Evolutionary conservation across 2,797 vertebrate species (phyloP).

Genomic region (Acomys russatus): DNA sequence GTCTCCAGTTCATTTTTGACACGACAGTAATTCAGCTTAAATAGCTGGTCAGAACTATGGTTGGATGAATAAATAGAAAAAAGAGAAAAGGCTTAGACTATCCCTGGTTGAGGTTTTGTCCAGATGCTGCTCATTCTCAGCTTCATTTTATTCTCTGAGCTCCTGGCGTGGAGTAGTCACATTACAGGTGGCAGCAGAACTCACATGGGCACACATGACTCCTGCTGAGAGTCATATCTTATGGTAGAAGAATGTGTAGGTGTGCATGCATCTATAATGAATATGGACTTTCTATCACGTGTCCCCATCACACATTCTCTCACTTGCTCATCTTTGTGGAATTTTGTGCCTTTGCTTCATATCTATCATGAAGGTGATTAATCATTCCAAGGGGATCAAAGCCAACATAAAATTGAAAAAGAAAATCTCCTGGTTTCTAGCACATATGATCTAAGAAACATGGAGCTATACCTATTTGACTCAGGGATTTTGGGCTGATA

Average conservation of each 20-base stretch:
- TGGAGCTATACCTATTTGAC: background rate
- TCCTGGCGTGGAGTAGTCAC: background rate
- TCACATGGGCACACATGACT: background rate
- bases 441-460: background rate
- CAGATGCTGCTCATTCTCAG: background rate
- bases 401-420: background rate
- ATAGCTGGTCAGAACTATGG: background rate
- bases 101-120: background rate
- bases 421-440: background rate
- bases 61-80: background rate
- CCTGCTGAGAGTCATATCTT: background rate
- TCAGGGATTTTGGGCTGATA: background rate
- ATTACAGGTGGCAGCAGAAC: background rate
- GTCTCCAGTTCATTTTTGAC: background rate
- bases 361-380: background rate
- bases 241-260: background rate
- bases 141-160: background rate
- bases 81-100: background rate
- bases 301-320: background rate
- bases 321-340: background rate
- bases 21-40: background rate
- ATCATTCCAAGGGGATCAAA: background rate
- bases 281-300: background rate
- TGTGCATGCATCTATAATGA: background rate
- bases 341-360: background rate